Evolutionary conservation across 1,140 invertebrate species (phyloP), one percentile per base, ranked within the genome.

Genomic region (Drosophila lowei): DNA sequence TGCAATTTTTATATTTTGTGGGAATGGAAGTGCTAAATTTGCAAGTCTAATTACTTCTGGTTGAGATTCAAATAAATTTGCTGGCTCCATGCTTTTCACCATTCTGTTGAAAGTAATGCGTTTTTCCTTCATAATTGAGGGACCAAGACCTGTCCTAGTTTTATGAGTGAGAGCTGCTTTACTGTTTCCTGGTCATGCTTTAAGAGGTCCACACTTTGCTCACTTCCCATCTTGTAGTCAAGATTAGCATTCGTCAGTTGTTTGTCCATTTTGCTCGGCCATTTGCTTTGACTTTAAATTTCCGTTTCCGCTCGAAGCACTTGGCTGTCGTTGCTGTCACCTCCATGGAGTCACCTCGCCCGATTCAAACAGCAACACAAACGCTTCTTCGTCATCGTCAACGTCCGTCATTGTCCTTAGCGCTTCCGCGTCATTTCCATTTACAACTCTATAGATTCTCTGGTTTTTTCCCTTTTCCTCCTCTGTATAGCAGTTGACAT

Each of bases 351-450:
- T 53, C 70, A 64, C 73, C 73, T 73, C 59, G 52, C 56, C 11
- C 28, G 18, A 13, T 13, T 61, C 65, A 63, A 63, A 63, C 30
- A 65, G 55, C 60, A 53, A 59, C 52, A 21, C 38, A 47, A 41
- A 46, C 56, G 48, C 65, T 68, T 56, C 63, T 48, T 56, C 47
- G 53, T 72, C 68, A 63, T 72, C 53, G 71, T 62, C 48, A 59
- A 73, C 71, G 59, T 73, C 53, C 71, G 70, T 73, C 71, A 73
- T 73, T 73, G 71, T 73, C 70, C 70, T 34, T 53, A 48, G 59
- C 70, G 59, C 53, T 73, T 73, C 70, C 70, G 71, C 53, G 71
- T 73, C 71, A 73, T 73, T 73, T 73, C 60, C 53, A 73, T 64
- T 64, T 73, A 65, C 60, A 64, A 65, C 50, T 68, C 0, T 5